These are phyloP conservation scores for Pipra filicauda DNA, from an alignment of 2,113 vertebrate species.

Conservation along the genomic window DNA sequence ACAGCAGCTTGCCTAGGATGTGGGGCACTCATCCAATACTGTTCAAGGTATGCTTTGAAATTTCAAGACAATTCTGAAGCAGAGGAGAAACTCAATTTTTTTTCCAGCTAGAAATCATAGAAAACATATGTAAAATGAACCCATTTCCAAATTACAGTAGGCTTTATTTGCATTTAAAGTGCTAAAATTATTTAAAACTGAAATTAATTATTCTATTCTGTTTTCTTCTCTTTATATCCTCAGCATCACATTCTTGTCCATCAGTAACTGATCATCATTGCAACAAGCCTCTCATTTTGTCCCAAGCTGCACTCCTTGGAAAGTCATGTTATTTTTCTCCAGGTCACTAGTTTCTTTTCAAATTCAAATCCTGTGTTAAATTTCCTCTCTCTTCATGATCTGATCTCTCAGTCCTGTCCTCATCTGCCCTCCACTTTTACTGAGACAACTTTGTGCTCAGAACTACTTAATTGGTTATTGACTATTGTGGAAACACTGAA, in stretches of 20 bases:
- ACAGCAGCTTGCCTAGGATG: background rate
- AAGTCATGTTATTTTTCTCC: background rate
- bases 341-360: background rate
- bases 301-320: background rate
- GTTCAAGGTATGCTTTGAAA: background rate
- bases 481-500: background rate
- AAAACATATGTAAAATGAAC: background rate
- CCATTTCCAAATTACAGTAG: background rate
- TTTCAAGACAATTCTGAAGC: background rate
- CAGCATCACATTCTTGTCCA: background rate
- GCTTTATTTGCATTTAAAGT: background rate
- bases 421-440: background rate
- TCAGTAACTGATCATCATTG: background rate
- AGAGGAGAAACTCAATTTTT: background rate
- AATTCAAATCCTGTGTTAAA: background rate
- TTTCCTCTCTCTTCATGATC: background rate
- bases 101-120: background rate
- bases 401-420: background rate
- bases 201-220: background rate
- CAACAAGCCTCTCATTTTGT: background rate
- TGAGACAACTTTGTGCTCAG: background rate
- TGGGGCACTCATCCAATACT: background rate
- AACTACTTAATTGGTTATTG: slow-evolving; percentile 38
- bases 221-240: background rate
- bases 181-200: background rate